A percentile compares a stretch with the other conserved stretches of the same genome.
phyloP scores from a whole-genome alignment of 2,888 invertebrate genomes.

The Incurvaria masculella region DNA sequence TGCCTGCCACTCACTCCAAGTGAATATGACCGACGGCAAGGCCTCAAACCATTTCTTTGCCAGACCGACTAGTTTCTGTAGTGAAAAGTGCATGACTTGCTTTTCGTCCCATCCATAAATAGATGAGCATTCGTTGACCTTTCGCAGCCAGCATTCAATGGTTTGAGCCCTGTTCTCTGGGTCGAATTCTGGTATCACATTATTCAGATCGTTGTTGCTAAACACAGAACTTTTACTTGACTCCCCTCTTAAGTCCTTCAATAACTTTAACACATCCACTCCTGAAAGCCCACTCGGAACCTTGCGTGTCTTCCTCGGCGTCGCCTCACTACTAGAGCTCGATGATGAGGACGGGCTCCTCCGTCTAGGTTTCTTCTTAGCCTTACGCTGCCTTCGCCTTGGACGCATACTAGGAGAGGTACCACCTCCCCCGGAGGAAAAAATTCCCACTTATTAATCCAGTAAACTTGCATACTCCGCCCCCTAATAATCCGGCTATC shows the following conservation, averaged over 20 bases:
- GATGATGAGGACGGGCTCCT: too few relatives aligned
- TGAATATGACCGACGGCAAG: slow-evolving; percentile 12
- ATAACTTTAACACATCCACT: slow-evolving; percentile 1
- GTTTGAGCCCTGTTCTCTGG: slow-evolving; percentile 8
- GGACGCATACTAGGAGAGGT: too few relatives aligned
- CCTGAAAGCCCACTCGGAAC: neutral
- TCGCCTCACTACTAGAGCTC: too few relatives aligned
- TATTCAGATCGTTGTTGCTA: slow-evolving; percentile 1
- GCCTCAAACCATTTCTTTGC: slow-evolving; percentile 18
- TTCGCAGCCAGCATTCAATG: slow-evolving; percentile 9
- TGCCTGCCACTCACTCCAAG: slow-evolving; percentile 18
- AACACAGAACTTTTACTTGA: neutral
- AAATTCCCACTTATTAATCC: too few relatives aligned
- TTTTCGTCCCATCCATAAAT: slow-evolving; percentile 16
- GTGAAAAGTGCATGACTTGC: slow-evolving; percentile 15
- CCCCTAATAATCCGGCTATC: too few relatives aligned
- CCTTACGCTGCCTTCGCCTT: too few relatives aligned
- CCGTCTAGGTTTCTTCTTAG: too few relatives aligned
- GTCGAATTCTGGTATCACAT: slow-evolving; percentile 8
- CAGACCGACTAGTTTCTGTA: slow-evolving; percentile 14
- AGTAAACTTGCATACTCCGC: too few relatives aligned
- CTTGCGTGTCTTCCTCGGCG: too few relatives aligned
- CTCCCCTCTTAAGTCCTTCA: neutral
- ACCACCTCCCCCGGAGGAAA: too few relatives aligned
- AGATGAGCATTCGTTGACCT: slow-evolving; percentile 14